Base-by-base conservation (phyloP, 2,888 invertebrate genomes). In the Hermaeophaga mercurialis region DNA sequence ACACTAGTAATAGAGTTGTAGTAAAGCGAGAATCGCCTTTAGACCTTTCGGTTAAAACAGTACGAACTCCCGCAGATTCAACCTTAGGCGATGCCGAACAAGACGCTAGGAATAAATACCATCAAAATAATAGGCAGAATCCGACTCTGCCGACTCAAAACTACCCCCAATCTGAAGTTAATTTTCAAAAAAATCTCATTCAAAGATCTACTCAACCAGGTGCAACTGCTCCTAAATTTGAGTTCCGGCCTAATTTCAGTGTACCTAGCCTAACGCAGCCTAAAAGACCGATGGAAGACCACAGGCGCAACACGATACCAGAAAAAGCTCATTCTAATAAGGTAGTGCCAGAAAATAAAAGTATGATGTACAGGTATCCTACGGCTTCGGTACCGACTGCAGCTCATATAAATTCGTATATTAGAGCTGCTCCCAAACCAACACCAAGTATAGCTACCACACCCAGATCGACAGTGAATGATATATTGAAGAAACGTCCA, bases 21-120 rank as follows among this genome's bases (percentile, higher is more conserved):
- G 74, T 74, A 26, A 88, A 87, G 72, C 81, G 87, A 28, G 89
- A 89, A 75, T 91, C 91, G 7, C 94, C 93, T 0, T 78, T 94
- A 57, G 94, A 94, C 78, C 80, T 94, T 48, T 94, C 94, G 0
- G 91, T 94, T 39, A 93, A 94, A 75, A 94, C 93, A 1, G 88
- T 94, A 0, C 87, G 91, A 73, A 92, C 92, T 46, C 88, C 91
- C 2, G 92, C 94, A 0, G 93, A 94, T 77, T 93, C 93, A 0
- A 93, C 94, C 0, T 88, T 90, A 9, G 84, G 85, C 69, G 87
- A 88, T 68, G 85, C 85, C 50, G 75, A 80, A 9, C 85, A 85
- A 69, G 71, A 73, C 11, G 59, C 64, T 24, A 56, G 68, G 28
- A 63, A 64, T 15, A 71, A 71, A 47, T 70, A 70, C 49, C 70